Percentiles rank a stretch among this genome's conserved stretches.
Conservation (phyloP, 1,140 invertebrate genomes). For the Kradibia gibbosae region DNA sequence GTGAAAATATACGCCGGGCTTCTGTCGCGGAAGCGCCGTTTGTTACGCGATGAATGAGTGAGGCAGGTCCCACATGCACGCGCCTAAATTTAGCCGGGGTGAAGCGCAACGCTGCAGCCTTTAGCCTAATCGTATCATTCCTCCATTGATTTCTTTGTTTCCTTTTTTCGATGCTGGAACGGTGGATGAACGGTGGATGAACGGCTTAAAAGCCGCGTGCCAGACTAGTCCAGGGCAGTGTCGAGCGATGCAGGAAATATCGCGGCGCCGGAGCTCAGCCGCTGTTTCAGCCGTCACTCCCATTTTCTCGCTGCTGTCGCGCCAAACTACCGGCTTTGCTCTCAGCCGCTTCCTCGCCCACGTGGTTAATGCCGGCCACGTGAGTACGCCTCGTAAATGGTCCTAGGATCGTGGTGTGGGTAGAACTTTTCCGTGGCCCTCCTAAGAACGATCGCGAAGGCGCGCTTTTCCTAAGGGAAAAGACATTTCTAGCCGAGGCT, state of each 20-base stretch:
- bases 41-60: background rate
- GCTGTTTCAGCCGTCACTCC: too few relatives aligned
- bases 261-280: background rate
- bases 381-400: too few relatives aligned
- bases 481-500: background rate
- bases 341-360: too few relatives aligned
- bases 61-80: background rate
- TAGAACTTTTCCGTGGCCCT: too few relatives aligned
- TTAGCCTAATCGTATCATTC: background rate
- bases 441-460: too few relatives aligned
- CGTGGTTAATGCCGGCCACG: too few relatives aligned
- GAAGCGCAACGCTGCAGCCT: background rate
- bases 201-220: too few relatives aligned
- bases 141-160: slow-evolving; percentile 1
- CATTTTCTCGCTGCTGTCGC: too few relatives aligned
- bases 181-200: background rate
- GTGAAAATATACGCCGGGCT: background rate
- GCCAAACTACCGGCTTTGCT: too few relatives aligned
- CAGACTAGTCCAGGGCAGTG: too few relatives aligned
- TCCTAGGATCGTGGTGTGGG: too few relatives aligned
- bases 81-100: slow-evolving; percentile 11
- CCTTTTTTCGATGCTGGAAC: too few relatives aligned
- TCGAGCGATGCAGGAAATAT: background rate
- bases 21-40: slow-evolving; percentile 7
- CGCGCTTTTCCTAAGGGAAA: background rate